phyloP scores from a whole-genome alignment of 30 jellyfish, hydroid and myxozoan genomes.

The Nemopilema nomurai region DNA sequence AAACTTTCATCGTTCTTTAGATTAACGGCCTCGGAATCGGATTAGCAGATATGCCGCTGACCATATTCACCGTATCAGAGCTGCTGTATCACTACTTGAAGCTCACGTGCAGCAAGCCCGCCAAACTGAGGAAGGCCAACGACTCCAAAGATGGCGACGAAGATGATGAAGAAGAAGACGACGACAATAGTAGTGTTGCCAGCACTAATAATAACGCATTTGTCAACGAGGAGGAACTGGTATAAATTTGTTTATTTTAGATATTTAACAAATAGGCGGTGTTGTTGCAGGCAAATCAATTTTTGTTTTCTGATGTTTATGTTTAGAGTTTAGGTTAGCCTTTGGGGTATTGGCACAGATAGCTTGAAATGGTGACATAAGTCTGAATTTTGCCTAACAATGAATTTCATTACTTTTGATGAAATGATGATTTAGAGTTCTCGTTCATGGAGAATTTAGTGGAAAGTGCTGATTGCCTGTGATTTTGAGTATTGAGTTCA shows the following conservation, averaged over 20 bases:
- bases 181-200: constrained; percentile 51
- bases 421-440: too few relatives aligned
- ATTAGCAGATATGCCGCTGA: constrained; percentile 90
- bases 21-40: constrained; percentile 78
- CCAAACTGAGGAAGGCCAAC: constrained; percentile 36
- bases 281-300: too few relatives aligned
- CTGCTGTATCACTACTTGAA: constrained; percentile 64
- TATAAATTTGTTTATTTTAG: neutral
- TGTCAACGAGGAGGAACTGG: constrained; percentile 27
- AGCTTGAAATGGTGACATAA: too few relatives aligned
- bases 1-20: constrained; percentile 29
- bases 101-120: constrained; percentile 45
- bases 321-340: too few relatives aligned
- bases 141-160: constrained; percentile 12
- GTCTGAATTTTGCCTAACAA: too few relatives aligned
- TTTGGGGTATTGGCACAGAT: too few relatives aligned
- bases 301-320: too few relatives aligned
- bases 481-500: too few relatives aligned
- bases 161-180: constrained; percentile 55
- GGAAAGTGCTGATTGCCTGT: too few relatives aligned
- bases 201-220: constrained; percentile 28
- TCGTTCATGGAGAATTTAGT: too few relatives aligned
- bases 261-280: too few relatives aligned
- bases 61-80: constrained; percentile 79
- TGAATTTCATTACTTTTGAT: too few relatives aligned